These are phyloP conservation scores for Huso huso DNA, from an alignment of 2,797 vertebrate species.

Conservation along the genomic window DNA sequence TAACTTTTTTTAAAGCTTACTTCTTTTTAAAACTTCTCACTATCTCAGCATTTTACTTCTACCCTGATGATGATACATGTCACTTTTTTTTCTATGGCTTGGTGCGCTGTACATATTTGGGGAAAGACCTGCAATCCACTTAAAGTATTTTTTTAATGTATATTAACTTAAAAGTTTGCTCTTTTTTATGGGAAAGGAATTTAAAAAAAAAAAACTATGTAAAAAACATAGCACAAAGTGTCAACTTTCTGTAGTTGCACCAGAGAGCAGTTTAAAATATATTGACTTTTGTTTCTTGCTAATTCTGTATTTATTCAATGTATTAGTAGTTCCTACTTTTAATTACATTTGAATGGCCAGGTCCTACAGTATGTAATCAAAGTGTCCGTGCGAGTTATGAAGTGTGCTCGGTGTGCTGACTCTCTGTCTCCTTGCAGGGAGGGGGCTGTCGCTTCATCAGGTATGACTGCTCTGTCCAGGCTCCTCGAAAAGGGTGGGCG, in stretches of 20 bases:
- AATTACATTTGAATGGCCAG: not conserved
- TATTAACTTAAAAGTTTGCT: too few relatives aligned
- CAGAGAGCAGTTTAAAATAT: too few relatives aligned
- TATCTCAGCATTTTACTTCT: not conserved
- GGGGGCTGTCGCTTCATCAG: conserved; percentile 89
- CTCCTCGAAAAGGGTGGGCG: conserved; percentile 85
- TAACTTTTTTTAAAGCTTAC: too few relatives aligned
- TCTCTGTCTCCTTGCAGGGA: conserved; percentile 56
- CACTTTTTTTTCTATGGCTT: too few relatives aligned
- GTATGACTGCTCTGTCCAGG: conserved; percentile 80
- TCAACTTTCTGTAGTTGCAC: too few relatives aligned
- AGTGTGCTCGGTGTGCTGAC: not conserved
- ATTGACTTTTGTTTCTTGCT: not conserved
- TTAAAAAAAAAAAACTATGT: too few relatives aligned
- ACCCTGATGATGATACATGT: too few relatives aligned
- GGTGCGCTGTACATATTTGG: too few relatives aligned
- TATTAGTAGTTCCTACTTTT: not conserved
- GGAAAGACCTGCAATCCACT: too few relatives aligned
- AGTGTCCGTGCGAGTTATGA: not conserved
- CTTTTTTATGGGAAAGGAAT: too few relatives aligned
- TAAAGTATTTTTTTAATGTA: too few relatives aligned
- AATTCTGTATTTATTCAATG: not conserved
- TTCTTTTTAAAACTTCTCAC: not conserved
- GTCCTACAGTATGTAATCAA: not conserved
- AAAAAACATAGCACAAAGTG: too few relatives aligned